A percentile compares a stretch with the other conserved stretches of the same genome.
Evolutionary conservation across 1,140 invertebrate species (phyloP).

Genomic region (Sinonovacula constricta): DNA sequence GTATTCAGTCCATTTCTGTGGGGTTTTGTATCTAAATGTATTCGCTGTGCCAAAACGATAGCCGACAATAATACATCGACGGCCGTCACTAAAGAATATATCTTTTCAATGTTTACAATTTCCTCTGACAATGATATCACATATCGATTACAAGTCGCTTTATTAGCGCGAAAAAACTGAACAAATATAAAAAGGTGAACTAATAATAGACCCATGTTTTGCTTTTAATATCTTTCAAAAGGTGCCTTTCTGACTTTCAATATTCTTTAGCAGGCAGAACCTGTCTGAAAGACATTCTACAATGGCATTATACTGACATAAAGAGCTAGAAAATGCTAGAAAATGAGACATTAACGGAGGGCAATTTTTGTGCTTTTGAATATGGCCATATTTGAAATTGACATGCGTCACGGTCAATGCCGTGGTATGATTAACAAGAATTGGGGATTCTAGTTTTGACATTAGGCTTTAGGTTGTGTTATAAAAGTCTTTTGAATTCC

Average conservation of each 20-base stretch:
- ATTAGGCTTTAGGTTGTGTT: too few species aligned
- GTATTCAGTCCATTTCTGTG: conserved; percentile 31
- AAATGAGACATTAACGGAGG: too few species aligned
- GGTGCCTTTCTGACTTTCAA: conserved; percentile 29
- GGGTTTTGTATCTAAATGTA: conserved; percentile 51
- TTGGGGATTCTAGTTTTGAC: too few species aligned
- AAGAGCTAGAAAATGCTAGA: too few species aligned
- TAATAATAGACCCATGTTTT: conserved; percentile 26
- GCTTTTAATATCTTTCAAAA: conserved; percentile 27
- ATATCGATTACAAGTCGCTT: conserved; percentile 35
- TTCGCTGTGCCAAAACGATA: conserved; percentile 30
- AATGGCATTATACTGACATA: too few species aligned
- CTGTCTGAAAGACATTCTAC: not conserved
- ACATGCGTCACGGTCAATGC: too few species aligned
- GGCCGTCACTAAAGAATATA: conserved; percentile 44
- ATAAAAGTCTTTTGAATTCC: too few species aligned
- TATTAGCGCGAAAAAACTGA: conserved; percentile 11
- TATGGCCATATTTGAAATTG: too few species aligned
- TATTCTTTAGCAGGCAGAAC: not conserved
- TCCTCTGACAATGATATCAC: conserved; percentile 45
- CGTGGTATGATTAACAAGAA: too few species aligned
- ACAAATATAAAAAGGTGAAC: conserved; percentile 29
- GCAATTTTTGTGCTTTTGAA: too few species aligned
- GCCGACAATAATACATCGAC: conserved; percentile 19
- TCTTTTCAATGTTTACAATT: conserved; percentile 48